Base-by-base conservation (phyloP, 2,797 vertebrate genomes). In the Xenentodon cancila region DNA sequence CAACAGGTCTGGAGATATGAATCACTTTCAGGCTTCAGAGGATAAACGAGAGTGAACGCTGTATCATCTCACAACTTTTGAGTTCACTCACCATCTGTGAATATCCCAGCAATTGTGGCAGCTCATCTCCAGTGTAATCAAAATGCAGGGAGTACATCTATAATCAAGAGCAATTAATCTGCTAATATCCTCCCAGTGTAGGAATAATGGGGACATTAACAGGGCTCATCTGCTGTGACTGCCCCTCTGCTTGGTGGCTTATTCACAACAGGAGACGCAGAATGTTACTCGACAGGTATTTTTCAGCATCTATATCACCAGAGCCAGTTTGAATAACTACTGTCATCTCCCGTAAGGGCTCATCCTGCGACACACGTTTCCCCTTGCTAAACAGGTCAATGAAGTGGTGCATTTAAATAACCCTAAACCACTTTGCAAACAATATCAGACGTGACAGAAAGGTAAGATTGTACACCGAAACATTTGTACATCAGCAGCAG, bases 311-410 rank as follows among this genome's bases (percentile, higher is more conserved):
- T 84, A 87, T 85, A 90, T 87, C 85, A 74, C 75, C 80, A 82
- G 86, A 92, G 92, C 90, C 91, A 89, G 91, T 93, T 92, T 89
- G 84, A 92, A 93, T 93, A 92, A 90, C 84, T 77, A 78, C 92
- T 91, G 92, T 92, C 92, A 89, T 91, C 80, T 92, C 86, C 89
- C 89, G 91, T 91, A 90, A 92, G 86, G 69, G 74, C 75, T 61
- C 81, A 82, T 80, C 81, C 77, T 22, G 44, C 74, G 69, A 78
- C 65, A 73, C 76, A 80, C 73, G 73, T 79, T 71, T 55, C 80
- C 65, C 60, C 67, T 43, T 13, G 27, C 85, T 82, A 84, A 89
- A 89, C 81, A 80, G 77, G 77, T 90, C 88, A 82, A 18, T 86
- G 77, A 93, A 90, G 91, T 79, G 86, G 81, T 62, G 80, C 82